Evolutionary conservation across 2,113 vertebrate genomes (phyloP), one percentile per base, ranked within the genome.

Genomic region (Alosa alosa): DNA sequence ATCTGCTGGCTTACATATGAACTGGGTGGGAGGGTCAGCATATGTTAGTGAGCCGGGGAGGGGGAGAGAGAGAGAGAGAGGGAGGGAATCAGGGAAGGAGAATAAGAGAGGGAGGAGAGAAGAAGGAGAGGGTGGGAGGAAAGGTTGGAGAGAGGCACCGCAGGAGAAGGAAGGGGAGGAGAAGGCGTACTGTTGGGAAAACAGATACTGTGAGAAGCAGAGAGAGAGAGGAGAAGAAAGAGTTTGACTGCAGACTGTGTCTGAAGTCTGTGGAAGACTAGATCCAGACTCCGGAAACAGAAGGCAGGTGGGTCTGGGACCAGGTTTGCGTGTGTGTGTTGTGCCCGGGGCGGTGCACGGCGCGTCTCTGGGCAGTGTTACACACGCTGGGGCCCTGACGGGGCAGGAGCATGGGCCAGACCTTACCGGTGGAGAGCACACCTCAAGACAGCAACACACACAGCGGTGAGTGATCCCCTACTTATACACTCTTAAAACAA

Each of bases 391-490:
- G 91, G 90, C 93, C 94, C 94, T 94, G 89, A 84, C 82, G 94
- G 92, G 94, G 93, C 93, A 93, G 86, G 92, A 96, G 90, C 93
- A 96, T 96, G 95, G 95, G 95, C 92, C 95, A 95, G 93, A 94
- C 93, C 88, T 90, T 95, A 87, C 90, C 91, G 88, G 91, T 94
- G 89, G 93, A 94, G 90, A 92, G 89, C 85, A 88, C 89, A 90
- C 87, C 92, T 91, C 91, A 91, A 88, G 88, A 94, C 91, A 88
- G 57, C 83, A 90, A 86, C 36, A 89, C 82, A 84, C 85, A 86
- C 86, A 87, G 88, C 25, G 94, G 95, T 96, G 93, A 95, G 95
- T 93, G 84, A n/a, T 36, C 78, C 7, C 25, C 45, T n/a, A 60
- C 90, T 90, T 85, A 75, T 41, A 25, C 50, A 85, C 31, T 31